Evolutionary conservation across 2,113 vertebrate species (phyloP).

Genomic region (Ceratotherium simum): DNA sequence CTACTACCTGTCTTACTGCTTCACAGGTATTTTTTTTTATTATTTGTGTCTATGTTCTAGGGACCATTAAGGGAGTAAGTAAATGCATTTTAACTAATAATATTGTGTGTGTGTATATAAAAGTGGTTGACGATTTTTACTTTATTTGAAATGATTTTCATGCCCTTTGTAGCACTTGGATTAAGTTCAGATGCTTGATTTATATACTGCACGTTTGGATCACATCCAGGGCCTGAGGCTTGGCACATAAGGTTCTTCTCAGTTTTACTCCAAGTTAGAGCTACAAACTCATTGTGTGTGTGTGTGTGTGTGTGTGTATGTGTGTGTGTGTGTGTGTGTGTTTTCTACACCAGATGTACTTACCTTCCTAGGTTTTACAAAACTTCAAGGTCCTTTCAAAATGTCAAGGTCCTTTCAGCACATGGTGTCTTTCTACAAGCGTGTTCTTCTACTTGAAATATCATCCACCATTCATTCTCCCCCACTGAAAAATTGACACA

Average conservation of each 20-base stretch:
- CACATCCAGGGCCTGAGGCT: neutral
- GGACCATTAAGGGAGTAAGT: neutral
- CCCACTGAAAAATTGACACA: neutral
- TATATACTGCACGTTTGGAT: neutral
- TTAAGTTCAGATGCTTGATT: neutral
- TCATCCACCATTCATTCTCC: neutral
- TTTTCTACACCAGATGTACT: neutral
- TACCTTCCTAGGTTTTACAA: neutral
- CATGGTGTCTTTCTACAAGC: neutral
- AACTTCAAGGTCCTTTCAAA: neutral
- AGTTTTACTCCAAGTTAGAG: neutral
- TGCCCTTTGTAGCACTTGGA: neutral
- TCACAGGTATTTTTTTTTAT: neutral
- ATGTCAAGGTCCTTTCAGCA: neutral
- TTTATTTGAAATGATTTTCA: slow-evolving; percentile 4
- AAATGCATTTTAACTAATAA: neutral
- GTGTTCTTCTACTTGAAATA: neutral
- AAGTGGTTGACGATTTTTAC: neutral
- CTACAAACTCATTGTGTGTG: neutral
- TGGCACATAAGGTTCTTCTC: neutral
- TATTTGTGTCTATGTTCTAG: neutral
- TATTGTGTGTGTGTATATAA: neutral
- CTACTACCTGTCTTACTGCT: neutral
- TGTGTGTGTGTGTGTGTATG: neutral
- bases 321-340: neutral